These are phyloP conservation scores for Wiebesia pumilae DNA, from an alignment of 1,140 invertebrate species.

Conservation along the genomic window DNA sequence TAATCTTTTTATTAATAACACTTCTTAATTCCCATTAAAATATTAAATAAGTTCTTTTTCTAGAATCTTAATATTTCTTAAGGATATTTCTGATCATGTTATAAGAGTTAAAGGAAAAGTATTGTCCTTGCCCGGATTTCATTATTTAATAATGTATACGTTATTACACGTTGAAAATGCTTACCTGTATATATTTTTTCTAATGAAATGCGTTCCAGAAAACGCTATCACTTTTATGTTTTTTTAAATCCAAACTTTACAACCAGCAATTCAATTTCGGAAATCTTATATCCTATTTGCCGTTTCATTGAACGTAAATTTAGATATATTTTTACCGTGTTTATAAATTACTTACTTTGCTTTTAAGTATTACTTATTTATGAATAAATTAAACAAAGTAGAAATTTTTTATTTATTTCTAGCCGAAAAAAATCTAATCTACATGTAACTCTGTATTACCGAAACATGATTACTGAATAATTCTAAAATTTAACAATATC, in stretches of 20 bases:
- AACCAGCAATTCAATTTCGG: not conserved
- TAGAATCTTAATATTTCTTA: not conserved
- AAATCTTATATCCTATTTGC: not conserved
- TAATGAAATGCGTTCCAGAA: constrained; percentile 2
- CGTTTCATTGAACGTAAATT: not conserved
- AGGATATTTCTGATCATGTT: not conserved
- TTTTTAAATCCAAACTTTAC: constrained; percentile 10
- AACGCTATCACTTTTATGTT: not conserved
- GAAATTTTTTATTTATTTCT: not conserved
- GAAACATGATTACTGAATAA: not conserved
- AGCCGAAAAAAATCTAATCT: not conserved
- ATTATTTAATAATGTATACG: not conserved
- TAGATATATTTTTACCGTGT: not conserved
- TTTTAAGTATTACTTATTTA: not conserved
- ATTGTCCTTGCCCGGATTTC: not conserved
- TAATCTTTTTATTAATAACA: too few relatives aligned
- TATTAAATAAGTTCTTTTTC: too few relatives aligned
- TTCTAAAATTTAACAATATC: not conserved
- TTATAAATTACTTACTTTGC: not conserved
- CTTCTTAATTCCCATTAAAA: too few relatives aligned
- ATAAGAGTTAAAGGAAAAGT: not conserved
- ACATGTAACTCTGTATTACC: not conserved
- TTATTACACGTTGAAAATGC: not conserved
- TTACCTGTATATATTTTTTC: not conserved
- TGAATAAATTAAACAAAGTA: not conserved